Conservation (phyloP, 2,113 vertebrate species). For the Epinephelus fuscoguttatus region DNA sequence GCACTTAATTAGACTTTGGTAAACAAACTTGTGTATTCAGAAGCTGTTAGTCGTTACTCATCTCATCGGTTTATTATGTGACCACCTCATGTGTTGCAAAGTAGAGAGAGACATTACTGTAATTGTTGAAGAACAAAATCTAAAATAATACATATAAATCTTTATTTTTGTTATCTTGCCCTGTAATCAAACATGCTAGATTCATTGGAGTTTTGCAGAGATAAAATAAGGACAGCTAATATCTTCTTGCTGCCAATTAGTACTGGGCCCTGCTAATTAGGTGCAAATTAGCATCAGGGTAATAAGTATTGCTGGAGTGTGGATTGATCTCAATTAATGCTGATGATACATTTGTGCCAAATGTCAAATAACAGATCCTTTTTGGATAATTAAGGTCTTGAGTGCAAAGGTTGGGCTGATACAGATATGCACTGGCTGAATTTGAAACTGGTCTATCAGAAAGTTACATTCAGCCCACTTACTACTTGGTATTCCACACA, state of each 20-base stretch:
- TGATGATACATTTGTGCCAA: conserved; percentile 61
- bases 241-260: conserved; percentile 59
- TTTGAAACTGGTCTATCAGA: conserved; percentile 23
- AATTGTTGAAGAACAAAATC: neutral
- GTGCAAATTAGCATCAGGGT: conserved; percentile 49
- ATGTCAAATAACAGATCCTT: conserved; percentile 67
- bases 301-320: conserved; percentile 51
- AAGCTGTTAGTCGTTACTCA: neutral
- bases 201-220: conserved; percentile 12
- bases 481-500: conserved; percentile 74
- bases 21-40: no score
- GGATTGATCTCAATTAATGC: conserved; percentile 54
- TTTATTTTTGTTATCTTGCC: neutral
- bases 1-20: no score
- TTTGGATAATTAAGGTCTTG: conserved; percentile 69
- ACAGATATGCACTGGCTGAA: conserved; percentile 35
- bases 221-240: conserved; percentile 41
- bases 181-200: neutral
- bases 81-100: neutral
- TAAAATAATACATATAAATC: neutral
- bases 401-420: conserved; percentile 56
- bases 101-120: neutral
- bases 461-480: conserved; percentile 41
- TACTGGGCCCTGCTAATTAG: conserved; percentile 50
- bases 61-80: neutral